These are phyloP conservation scores for Lophotriccus pileatus DNA, from an alignment of 2,797 vertebrate species.

Conservation along the genomic window DNA sequence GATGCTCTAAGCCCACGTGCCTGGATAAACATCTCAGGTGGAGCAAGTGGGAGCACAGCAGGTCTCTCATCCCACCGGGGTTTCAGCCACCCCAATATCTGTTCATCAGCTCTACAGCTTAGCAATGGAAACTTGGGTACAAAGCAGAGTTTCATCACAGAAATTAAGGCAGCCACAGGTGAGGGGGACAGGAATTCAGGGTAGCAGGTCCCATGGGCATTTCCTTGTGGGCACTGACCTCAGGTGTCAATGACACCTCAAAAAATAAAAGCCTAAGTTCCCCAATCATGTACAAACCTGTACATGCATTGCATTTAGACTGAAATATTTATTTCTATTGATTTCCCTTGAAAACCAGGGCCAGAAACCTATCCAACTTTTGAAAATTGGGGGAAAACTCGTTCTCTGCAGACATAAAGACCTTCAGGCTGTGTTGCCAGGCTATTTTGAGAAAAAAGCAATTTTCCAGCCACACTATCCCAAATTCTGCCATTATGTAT, in stretches of 20 bases:
- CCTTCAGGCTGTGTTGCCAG: background rate
- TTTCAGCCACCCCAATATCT: rapidly evolving
- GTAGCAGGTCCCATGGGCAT: background rate
- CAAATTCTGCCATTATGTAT: background rate
- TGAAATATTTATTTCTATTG: background rate
- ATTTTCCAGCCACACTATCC: background rate
- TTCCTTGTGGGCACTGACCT: rapidly evolving
- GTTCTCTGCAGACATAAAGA: background rate
- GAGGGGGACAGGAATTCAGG: background rate
- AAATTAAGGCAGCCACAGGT: background rate
- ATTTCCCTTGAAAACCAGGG: background rate
- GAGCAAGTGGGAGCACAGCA: background rate
- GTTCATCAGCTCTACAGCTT: background rate
- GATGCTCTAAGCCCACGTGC: background rate
- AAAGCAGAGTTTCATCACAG: background rate
- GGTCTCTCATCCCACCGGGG: background rate
- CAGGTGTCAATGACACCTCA: background rate
- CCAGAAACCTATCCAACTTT: background rate
- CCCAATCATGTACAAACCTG: background rate
- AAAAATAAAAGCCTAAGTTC: background rate
- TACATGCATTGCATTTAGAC: background rate
- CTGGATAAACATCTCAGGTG: background rate
- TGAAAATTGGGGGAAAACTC: background rate
- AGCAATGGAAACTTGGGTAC: background rate
- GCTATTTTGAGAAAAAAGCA: background rate